These are phyloP conservation scores for Pangasius macronema DNA, from an alignment of 2,797 vertebrate species.

Conservation along the genomic window DNA sequence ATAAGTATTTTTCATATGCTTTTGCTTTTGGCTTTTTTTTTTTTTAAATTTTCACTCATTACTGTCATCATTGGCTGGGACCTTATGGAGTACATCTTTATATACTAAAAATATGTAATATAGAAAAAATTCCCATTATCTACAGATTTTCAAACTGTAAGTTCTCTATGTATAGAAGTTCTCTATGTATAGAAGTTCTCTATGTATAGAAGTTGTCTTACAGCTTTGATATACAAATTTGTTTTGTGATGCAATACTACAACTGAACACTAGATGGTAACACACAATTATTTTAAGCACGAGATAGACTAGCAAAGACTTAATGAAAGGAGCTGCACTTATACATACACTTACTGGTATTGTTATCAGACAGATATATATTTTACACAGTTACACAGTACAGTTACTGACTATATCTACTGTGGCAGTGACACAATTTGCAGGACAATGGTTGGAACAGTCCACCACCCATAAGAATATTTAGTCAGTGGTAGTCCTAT, in stretches of 20 bases:
- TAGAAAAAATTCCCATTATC: background rate
- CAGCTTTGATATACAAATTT: background rate
- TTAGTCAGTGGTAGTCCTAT: background rate
- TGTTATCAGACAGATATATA: too few species aligned
- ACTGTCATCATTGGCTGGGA: background rate
- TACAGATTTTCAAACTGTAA: background rate
- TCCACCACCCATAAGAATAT: background rate
- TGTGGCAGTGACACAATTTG: background rate
- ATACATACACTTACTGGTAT: background rate
- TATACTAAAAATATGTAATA: background rate
- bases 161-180: background rate
- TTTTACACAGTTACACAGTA: too few species aligned
- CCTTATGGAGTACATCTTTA: background rate
- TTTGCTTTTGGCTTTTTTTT: background rate
- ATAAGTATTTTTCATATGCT: background rate
- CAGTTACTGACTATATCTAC: background rate
- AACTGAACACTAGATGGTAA: conserved; percentile 44
- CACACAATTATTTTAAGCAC: conserved; percentile 22
- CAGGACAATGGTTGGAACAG: background rate
- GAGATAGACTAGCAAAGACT: background rate
- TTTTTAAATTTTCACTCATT: background rate
- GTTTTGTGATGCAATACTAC: background rate
- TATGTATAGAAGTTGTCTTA: background rate
- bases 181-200: background rate
- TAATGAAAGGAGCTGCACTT: background rate